These are phyloP conservation scores for Altica lythri DNA, from an alignment of 2,888 invertebrate genomes.

Conservation along the genomic window DNA sequence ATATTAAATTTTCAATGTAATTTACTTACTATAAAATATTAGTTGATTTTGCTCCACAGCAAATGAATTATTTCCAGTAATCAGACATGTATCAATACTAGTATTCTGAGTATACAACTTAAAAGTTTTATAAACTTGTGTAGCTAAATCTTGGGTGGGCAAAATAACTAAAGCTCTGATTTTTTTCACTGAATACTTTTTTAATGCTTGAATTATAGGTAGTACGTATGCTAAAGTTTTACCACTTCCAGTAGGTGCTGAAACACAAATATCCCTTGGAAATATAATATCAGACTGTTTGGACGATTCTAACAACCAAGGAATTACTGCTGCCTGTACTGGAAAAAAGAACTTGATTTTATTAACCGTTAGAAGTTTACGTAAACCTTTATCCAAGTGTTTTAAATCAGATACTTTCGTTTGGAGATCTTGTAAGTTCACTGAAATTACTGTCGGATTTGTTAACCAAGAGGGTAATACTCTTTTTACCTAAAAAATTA, in stretches of 20 bases:
- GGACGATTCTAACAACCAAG: constrained; percentile 72
- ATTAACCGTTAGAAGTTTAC: constrained; percentile 68
- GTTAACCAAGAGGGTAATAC: constrained; percentile 88
- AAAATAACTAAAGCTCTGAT: constrained; percentile 87
- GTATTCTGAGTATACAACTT: constrained; percentile 70
- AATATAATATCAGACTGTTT: constrained; percentile 66
- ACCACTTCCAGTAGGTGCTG: constrained; percentile 97
- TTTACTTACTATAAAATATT: constrained; percentile 59
- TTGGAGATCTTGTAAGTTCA: constrained; percentile 65
- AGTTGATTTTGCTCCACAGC: constrained; percentile 70
- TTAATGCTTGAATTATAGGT: constrained; percentile 79
- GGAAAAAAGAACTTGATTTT: constrained; percentile 82
- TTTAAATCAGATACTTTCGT: constrained; percentile 62
- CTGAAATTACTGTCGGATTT: constrained; percentile 77
- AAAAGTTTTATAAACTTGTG: constrained; percentile 87
- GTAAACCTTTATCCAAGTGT: constrained; percentile 67
- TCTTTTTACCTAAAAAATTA: constrained; percentile 67
- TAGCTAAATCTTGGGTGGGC: constrained; percentile 90
- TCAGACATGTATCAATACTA: constrained; percentile 70
- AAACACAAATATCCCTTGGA: constrained; percentile 92
- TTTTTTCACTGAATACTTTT: constrained; percentile 52
- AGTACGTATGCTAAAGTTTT: constrained; percentile 94
- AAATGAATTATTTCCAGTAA: constrained; percentile 71
- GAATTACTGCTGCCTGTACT: constrained; percentile 78
- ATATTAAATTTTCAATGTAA: too few relatives aligned